Evolutionary conservation across 1,140 invertebrate species (phyloP).

Genomic region (Chelonus insularis): DNA sequence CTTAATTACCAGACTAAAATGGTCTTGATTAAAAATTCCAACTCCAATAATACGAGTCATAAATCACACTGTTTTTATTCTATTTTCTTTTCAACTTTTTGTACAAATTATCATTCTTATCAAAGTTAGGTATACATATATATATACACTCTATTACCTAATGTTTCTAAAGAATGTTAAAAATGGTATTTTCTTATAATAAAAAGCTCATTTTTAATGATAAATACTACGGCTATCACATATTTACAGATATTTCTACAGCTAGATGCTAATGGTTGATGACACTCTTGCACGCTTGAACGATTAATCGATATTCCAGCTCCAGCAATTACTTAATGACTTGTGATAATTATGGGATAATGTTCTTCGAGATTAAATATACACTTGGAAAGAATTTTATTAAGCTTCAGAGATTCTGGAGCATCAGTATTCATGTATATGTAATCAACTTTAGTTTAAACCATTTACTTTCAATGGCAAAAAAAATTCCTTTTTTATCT

Average conservation of each 20-base stretch:
- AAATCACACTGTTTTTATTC: too few species aligned
- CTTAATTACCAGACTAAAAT: too few species aligned
- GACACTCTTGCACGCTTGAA: conserved; percentile 16
- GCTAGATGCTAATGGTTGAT: conserved; percentile 18
- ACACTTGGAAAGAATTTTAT: too few species aligned
- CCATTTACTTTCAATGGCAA: background rate
- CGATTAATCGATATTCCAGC: conserved; percentile 13
- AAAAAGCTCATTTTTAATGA: background rate
- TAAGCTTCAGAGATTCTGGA: background rate
- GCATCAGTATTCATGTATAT: too few species aligned
- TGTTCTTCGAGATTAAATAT: background rate
- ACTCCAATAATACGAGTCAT: too few species aligned
- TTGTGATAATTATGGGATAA: conserved; percentile 23
- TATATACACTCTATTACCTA: too few species aligned
- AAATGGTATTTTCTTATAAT: too few species aligned
- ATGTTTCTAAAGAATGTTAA: too few species aligned
- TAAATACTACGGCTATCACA: background rate
- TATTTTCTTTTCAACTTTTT: too few species aligned
- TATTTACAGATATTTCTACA: background rate
- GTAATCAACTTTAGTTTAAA: background rate
- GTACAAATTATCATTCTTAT: too few species aligned
- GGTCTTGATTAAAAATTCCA: too few species aligned
- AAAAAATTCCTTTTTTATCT: conserved; percentile 2
- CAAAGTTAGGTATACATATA: too few species aligned
- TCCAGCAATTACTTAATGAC: conserved; percentile 31